phyloP scores from a whole-genome alignment of 1,140 invertebrate genomes.

The Apis florea region DNA sequence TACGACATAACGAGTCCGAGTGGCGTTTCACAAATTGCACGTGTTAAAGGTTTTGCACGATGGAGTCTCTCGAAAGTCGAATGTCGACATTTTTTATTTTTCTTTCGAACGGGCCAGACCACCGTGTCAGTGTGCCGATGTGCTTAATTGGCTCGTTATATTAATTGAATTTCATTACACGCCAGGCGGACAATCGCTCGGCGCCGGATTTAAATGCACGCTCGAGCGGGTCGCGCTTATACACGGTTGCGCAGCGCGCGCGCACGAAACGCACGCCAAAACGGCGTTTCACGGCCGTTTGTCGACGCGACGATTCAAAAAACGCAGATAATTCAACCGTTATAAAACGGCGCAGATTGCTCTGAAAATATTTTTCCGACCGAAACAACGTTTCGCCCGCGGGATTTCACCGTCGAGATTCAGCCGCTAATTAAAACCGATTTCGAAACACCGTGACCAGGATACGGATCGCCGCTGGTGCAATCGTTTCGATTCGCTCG shows the following conservation, averaged over 20 bases:
- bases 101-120: constrained; percentile 44
- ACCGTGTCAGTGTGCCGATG: constrained; percentile 66
- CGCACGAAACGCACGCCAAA: neutral
- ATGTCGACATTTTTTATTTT: constrained; percentile 15
- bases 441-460: neutral
- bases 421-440: constrained; percentile 42
- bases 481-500: constrained; percentile 3
- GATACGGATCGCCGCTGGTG: constrained; percentile 10
- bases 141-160: constrained; percentile 74
- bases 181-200: constrained; percentile 44
- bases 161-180: constrained; percentile 75
- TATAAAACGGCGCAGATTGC: constrained; percentile 41
- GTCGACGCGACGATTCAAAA: constrained; percentile 45
- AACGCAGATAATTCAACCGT: constrained; percentile 60
- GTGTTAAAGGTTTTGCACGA: constrained; percentile 36
- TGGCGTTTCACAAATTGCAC: constrained; percentile 45
- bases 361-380: constrained; percentile 55
- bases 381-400: constrained; percentile 18
- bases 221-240: neutral
- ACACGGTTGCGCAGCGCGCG: neutral
- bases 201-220: constrained; percentile 59
- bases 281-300: constrained; percentile 27
- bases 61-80: constrained; percentile 19
- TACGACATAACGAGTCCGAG: constrained; percentile 31
- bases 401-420: constrained; percentile 18